Percentiles rank a stretch among this genome's conserved stretches.
These are phyloP conservation scores for Microctenopoma steveboyesi DNA, from an alignment of 2,797 vertebrate genomes.

Conservation along the genomic window DNA sequence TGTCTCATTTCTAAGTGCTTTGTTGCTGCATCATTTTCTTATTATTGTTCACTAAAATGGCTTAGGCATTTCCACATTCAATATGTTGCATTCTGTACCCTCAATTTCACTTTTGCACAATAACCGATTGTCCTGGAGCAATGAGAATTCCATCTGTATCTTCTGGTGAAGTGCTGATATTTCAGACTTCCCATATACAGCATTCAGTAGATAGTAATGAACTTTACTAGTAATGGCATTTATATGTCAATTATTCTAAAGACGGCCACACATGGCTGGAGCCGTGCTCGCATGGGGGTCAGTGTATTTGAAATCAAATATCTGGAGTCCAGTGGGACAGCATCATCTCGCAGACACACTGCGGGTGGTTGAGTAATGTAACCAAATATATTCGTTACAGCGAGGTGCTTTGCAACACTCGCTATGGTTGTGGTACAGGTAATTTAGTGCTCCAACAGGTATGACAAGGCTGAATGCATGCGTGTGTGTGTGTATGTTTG, in stretches of 20 bases:
- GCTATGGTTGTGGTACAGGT: constrained; percentile 70
- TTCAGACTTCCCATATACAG: constrained; percentile 20
- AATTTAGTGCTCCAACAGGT: constrained; percentile 85
- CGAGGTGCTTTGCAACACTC: constrained; percentile 71
- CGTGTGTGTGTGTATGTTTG: constrained; percentile 26
- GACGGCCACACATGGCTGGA: constrained; percentile 52
- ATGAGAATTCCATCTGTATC: constrained; percentile 40
- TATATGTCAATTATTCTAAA: constrained; percentile 51
- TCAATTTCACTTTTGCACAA: constrained; percentile 42
- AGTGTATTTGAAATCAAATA: constrained; percentile 52
- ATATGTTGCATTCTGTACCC: constrained; percentile 24
- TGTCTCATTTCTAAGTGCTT: constrained; percentile 55
- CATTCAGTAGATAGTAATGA: constrained; percentile 19
- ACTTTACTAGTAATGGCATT: constrained; percentile 33
- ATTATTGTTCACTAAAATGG: constrained; percentile 57
- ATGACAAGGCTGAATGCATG: constrained; percentile 69
- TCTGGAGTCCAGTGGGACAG: constrained; percentile 36
- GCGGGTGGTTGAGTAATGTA: constrained; percentile 72
- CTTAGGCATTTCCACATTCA: constrained; percentile 42
- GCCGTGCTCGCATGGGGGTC: constrained; percentile 31
- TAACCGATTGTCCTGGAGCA: constrained; percentile 45
- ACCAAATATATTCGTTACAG: constrained; percentile 79
- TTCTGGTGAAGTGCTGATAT: constrained; percentile 21
- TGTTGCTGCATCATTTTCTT: constrained; percentile 57
- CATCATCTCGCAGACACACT: constrained; percentile 42